Conservation (phyloP, 2,888 invertebrate genomes). For the Dorcus hopei region DNA sequence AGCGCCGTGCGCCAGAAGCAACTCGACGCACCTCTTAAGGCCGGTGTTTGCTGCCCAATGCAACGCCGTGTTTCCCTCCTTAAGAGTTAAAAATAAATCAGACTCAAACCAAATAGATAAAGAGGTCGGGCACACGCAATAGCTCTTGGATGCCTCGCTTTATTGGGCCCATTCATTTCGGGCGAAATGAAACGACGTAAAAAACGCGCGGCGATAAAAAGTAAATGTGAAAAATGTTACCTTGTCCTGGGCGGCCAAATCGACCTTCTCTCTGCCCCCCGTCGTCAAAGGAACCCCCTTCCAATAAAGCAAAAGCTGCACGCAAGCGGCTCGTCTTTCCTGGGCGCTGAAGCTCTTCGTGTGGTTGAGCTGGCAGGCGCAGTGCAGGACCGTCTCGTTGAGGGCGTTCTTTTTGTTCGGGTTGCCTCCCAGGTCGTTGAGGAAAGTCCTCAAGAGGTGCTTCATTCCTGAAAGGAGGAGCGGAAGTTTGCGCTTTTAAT, state of each 20-base stretch:
- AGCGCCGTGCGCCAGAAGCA: slow-evolving; percentile 58
- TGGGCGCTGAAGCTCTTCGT: slow-evolving; percentile 54
- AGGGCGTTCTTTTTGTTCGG: slow-evolving; percentile 64
- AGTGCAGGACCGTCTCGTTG: slow-evolving; percentile 63
- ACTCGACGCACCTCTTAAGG: slow-evolving; percentile 60
- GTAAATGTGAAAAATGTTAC: slow-evolving; percentile 37
- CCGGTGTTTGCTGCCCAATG: slow-evolving; percentile 64
- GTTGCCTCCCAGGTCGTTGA: slow-evolving; percentile 63
- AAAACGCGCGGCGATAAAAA: too few relatives aligned
- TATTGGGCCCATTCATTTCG: too few relatives aligned
- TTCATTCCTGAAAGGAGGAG: slow-evolving; percentile 50
- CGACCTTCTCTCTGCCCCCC: slow-evolving; percentile 57
- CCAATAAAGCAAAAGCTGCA: slow-evolving; percentile 62
- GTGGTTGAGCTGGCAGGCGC: slow-evolving; percentile 55
- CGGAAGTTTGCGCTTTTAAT: not conserved
- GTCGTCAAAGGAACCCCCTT: slow-evolving; percentile 53
- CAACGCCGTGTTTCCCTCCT: slow-evolving; percentile 65
- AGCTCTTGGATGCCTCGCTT: too few relatives aligned
- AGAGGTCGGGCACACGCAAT: not conserved
- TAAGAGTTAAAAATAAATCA: slow-evolving; percentile 18
- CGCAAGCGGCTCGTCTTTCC: slow-evolving; percentile 59
- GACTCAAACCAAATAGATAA: not conserved
- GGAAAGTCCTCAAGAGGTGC: slow-evolving; percentile 60
- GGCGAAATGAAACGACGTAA: too few relatives aligned
- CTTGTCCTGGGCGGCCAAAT: slow-evolving; percentile 59